These are phyloP conservation scores for Loripinus fragilis DNA, from an alignment of 2,888 invertebrate genomes.

Conservation along the genomic window DNA sequence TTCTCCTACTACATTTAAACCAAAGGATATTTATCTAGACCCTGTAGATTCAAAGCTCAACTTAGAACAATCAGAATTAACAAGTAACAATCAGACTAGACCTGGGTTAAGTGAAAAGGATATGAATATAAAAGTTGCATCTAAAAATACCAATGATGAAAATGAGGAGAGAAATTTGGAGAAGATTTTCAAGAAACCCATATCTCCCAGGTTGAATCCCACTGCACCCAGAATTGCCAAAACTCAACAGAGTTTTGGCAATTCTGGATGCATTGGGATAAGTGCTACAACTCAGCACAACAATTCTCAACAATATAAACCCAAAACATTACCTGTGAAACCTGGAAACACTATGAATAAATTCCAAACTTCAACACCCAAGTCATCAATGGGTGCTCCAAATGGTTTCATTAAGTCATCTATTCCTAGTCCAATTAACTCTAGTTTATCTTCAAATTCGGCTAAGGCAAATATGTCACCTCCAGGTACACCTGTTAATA, in stretches of 20 bases:
- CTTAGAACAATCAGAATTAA: not conserved
- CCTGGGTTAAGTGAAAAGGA: slow-evolving; percentile 23
- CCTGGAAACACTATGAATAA: not conserved
- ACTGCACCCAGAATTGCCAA: no score
- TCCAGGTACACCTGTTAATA: slow-evolving; percentile 1
- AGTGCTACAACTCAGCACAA: not conserved
- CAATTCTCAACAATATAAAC: not conserved
- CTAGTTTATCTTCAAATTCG: not conserved
- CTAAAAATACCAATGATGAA: not conserved
- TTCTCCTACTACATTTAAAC: slow-evolving; percentile 29
- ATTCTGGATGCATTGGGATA: no score
- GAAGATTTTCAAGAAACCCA: not conserved
- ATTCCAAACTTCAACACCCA: slow-evolving; percentile 22
- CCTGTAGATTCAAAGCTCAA: slow-evolving; percentile 5
- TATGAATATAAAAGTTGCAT: slow-evolving; percentile 16
- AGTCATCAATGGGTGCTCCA: not conserved
- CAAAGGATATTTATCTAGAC: slow-evolving; percentile 51
- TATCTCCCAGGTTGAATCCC: not conserved
- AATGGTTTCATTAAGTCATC: not conserved
- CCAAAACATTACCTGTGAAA: not conserved
- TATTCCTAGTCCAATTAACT: slow-evolving; percentile 16
- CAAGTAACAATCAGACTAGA: not conserved
- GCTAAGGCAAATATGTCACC: not conserved
- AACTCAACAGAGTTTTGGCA: no score
- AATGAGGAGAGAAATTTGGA: not conserved